A percentile compares a stretch with the other conserved stretches of the same genome.
Conservation (phyloP, 2,113 vertebrate species). For the Furnarius figulus region DNA sequence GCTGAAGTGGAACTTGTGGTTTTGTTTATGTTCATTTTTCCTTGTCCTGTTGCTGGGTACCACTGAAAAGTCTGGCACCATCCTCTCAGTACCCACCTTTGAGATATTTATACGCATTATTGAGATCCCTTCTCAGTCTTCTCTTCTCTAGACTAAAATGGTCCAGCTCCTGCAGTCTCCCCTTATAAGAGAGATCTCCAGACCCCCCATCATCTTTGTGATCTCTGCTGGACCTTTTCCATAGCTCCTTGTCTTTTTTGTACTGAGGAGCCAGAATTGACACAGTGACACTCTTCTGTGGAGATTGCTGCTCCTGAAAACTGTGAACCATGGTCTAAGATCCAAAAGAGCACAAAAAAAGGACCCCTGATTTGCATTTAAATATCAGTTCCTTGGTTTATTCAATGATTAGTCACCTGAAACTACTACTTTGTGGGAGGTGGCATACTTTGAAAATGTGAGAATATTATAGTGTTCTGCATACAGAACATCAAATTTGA, state of each 20-base stretch:
- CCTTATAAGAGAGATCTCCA: not conserved
- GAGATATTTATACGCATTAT: not conserved
- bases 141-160: not conserved
- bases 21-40: not conserved
- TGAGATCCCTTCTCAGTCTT: not conserved
- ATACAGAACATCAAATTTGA: not conserved
- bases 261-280: not conserved
- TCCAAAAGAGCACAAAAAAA: not conserved
- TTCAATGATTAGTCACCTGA: not conserved
- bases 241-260: not conserved
- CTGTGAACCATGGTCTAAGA: not conserved
- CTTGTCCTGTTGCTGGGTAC: not conserved
- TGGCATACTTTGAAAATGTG: not conserved
- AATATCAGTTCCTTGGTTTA: not conserved
- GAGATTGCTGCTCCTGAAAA: not conserved
- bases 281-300: not conserved
- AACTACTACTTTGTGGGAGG: not conserved
- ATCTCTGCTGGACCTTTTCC: not conserved
- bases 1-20: not conserved
- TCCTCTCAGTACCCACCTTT: not conserved
- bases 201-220: not conserved
- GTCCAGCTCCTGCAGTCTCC: not conserved
- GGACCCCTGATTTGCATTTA: not conserved
- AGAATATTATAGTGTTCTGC: not conserved
- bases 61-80: not conserved